These are phyloP conservation scores for Etheostoma perlongum DNA, from an alignment of 2,797 vertebrate genomes.

Conservation along the genomic window DNA sequence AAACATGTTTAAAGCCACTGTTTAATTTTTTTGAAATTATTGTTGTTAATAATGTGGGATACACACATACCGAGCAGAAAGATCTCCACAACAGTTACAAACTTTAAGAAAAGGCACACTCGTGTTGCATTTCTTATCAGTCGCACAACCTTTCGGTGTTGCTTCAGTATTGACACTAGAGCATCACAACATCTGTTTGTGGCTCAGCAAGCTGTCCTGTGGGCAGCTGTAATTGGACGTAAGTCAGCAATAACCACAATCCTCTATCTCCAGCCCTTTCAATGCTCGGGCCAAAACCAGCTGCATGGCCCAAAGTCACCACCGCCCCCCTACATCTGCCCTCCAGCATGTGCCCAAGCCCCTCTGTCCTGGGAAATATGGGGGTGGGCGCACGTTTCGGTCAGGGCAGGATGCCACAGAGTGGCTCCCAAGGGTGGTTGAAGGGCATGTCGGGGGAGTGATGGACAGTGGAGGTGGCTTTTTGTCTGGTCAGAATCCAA, in stretches of 20 bases:
- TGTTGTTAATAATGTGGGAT: not conserved
- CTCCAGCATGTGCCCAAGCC: constrained; percentile 39
- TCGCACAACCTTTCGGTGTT: constrained; percentile 24
- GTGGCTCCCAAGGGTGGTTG: constrained; percentile 45
- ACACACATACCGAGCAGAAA: not conserved
- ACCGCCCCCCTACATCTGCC: constrained; percentile 55
- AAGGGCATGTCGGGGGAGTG: constrained; percentile 52
- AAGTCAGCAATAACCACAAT: constrained; percentile 56
- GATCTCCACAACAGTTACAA: not conserved
- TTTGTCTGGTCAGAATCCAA: constrained; percentile 5
- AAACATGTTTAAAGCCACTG: not conserved
- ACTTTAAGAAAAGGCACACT: not conserved
- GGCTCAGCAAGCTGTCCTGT: constrained; percentile 43
- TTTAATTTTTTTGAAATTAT: not conserved
- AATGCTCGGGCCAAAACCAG: constrained; percentile 39
- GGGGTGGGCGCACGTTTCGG: constrained; percentile 27
- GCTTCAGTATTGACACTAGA: constrained; percentile 8
- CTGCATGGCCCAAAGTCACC: constrained; percentile 66
- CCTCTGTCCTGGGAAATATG: constrained; percentile 38
- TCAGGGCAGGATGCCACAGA: constrained; percentile 50
- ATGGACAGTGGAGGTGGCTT: constrained; percentile 1
- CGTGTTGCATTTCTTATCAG: constrained; percentile 22
- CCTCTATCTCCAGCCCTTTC: constrained; percentile 36
- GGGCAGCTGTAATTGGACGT: constrained; percentile 50
- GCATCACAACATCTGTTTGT: constrained; percentile 60